These are phyloP conservation scores for Myanophis thanlyinensis DNA, from an alignment of 2,113 vertebrate genomes.

Conservation along the genomic window DNA sequence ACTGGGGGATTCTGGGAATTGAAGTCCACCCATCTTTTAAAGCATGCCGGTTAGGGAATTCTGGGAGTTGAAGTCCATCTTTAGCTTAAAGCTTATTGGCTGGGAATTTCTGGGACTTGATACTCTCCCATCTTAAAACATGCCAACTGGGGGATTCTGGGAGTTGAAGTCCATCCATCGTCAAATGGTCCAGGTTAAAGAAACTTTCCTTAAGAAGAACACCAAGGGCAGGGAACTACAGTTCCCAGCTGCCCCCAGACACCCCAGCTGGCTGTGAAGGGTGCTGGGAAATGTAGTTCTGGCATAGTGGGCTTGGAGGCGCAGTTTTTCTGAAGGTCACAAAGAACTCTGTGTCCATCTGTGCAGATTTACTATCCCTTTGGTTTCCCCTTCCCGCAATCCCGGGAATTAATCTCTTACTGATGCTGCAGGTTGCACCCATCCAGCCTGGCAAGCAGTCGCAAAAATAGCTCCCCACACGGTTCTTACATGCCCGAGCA, in stretches of 20 bases:
- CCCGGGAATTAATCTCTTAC: constrained; percentile 1
- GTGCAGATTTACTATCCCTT: neutral
- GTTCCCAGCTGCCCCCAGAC: neutral
- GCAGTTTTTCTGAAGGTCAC: neutral
- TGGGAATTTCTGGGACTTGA: too few species aligned
- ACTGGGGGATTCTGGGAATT: too few species aligned
- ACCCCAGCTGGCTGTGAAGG: neutral
- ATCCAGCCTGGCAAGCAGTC: constrained; percentile 30
- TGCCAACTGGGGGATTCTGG: too few species aligned
- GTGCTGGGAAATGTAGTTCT: neutral
- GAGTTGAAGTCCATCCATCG: too few species aligned
- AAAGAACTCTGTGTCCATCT: neutral
- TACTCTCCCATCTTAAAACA: too few species aligned
- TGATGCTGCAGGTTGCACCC: constrained; percentile 8
- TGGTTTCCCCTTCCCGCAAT: neutral
- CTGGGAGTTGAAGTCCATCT: too few species aligned
- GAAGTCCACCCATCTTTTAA: too few species aligned
- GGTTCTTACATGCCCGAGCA: constrained; percentile 3
- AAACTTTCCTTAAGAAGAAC: neutral
- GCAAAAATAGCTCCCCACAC: constrained; percentile 26
- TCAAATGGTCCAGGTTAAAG: neutral
- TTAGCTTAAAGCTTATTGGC: fast-evolving
- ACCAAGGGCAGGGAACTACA: neutral
- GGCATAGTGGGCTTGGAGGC: neutral
- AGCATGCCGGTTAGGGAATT: too few species aligned